Conservation (phyloP, 2,888 invertebrate genomes). For the Elgonia sp. region DNA sequence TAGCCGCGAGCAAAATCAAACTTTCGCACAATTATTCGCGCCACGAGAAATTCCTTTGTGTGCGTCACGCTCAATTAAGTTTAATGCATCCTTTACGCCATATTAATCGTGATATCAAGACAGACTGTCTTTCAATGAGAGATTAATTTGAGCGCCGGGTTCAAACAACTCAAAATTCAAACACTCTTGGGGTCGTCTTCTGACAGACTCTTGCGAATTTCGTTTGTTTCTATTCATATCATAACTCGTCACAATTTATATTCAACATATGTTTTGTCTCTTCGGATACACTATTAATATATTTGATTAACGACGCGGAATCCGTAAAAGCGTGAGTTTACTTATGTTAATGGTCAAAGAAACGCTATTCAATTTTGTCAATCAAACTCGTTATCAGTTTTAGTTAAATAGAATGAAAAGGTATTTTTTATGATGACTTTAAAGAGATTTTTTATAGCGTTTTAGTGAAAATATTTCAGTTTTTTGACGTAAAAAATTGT, state of each 20-base stretch:
- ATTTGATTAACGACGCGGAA: constrained; percentile 28
- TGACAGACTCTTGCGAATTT: background rate
- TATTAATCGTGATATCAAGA: constrained; percentile 50
- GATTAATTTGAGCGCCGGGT: constrained; percentile 35
- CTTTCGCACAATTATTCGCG: constrained; percentile 66
- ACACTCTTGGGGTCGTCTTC: background rate
- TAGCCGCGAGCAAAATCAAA: constrained; percentile 45
- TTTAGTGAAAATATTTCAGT: too few species aligned
- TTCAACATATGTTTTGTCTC: background rate
- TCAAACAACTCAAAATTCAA: constrained; percentile 31
- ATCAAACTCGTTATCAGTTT: too few species aligned
- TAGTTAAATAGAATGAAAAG: too few species aligned
- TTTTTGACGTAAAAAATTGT: too few species aligned
- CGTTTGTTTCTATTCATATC: constrained; percentile 23
- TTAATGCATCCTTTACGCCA: constrained; percentile 38
- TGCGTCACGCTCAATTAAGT: constrained; percentile 58
- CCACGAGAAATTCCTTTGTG: constrained; percentile 59
- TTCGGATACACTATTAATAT: background rate
- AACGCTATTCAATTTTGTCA: too few species aligned
- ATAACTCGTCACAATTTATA: constrained; percentile 2
- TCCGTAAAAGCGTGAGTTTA: background rate
- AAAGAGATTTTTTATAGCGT: too few species aligned
- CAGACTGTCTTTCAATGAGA: constrained; percentile 29
- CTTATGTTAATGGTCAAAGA: too few species aligned
- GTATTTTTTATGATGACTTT: too few species aligned